Percentiles rank a stretch among this genome's conserved stretches.
phyloP scores from a whole-genome alignment of 2,888 invertebrate species.

The Ceratothoa steindachneri region DNA sequence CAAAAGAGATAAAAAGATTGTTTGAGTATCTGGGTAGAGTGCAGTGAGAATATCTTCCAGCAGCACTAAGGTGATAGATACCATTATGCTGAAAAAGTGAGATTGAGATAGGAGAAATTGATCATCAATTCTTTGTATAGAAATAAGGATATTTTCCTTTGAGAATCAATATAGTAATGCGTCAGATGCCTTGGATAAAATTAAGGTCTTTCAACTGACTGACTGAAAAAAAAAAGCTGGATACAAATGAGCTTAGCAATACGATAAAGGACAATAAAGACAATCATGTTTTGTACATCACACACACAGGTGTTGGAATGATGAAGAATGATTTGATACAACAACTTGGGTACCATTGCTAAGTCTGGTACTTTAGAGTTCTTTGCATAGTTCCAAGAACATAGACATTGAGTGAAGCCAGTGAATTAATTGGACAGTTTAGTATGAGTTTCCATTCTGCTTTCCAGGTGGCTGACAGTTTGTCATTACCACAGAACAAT shows the following conservation, averaged over 20 bases:
- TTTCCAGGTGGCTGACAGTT: conserved; percentile 92
- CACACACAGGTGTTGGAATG: conserved; percentile 97
- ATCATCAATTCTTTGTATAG: conserved; percentile 98
- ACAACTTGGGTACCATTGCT: conserved; percentile 96
- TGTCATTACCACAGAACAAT: conserved; percentile 89
- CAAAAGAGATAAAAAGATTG: too few species aligned
- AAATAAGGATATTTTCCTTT: conserved; percentile 97
- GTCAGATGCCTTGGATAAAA: conserved; percentile 97
- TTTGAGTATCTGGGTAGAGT: too few species aligned
- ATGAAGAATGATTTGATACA: conserved; percentile 85
- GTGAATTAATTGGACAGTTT: conserved; percentile 98
- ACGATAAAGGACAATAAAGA: conserved; percentile 71
- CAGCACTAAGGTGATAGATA: too few species aligned
- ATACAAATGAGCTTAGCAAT: conserved; percentile 77
- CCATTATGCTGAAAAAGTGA: too few species aligned
- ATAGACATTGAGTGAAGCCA: conserved; percentile 65
- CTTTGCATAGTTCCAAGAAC: conserved; percentile 69
- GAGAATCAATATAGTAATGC: conserved; percentile 98
- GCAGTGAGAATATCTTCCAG: too few species aligned
- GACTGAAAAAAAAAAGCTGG: conserved; percentile 76
- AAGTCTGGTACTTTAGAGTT: conserved; percentile 97
- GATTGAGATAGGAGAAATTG: too few species aligned
- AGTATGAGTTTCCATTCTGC: conserved; percentile 99
- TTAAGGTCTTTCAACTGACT: conserved; percentile 86
- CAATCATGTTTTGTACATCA: conserved; percentile 82